Conservation (phyloP, 2,888 invertebrate genomes). For the Athalia cordata region DNA sequence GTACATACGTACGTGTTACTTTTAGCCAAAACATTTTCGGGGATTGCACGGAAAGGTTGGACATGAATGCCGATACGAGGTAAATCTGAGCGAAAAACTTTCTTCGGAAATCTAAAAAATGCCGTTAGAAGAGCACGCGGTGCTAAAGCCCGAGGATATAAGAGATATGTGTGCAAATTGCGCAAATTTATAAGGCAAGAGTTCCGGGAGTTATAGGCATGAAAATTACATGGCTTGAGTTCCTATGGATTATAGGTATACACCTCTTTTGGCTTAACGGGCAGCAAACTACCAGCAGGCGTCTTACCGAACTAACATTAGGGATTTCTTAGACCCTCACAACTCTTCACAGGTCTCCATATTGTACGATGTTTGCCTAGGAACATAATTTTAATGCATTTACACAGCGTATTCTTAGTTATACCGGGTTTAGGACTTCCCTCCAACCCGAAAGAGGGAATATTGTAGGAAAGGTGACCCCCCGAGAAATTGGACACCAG, state of each 20-base stretch:
- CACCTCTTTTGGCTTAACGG: neutral
- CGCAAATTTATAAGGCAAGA: no score
- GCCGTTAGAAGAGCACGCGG: no score
- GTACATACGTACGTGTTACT: neutral
- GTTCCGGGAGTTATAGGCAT: neutral
- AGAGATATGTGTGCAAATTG: no score
- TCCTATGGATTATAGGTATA: neutral
- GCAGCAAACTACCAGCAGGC: slow-evolving; percentile 59
- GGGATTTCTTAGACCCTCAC: slow-evolving; percentile 54
- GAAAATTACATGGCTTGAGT: slow-evolving; percentile 3
- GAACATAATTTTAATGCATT: slow-evolving; percentile 29
- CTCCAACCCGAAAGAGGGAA: neutral
- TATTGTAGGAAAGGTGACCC: no score
- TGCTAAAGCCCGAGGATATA: no score
- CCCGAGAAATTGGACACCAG: slow-evolving; percentile 31
- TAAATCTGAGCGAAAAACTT: neutral
- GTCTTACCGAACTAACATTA: slow-evolving; percentile 67
- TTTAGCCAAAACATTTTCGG: neutral
- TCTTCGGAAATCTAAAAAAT: neutral
- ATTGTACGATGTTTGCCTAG: slow-evolving; percentile 21
- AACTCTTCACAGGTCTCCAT: slow-evolving; percentile 31
- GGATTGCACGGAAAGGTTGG: neutral
- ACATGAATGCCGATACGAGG: slow-evolving; percentile 6
- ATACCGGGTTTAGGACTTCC: neutral
- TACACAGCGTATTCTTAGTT: slow-evolving; percentile 18